phyloP scores from a whole-genome alignment of 1,140 invertebrate species.

The Drosophila ercepeae region DNA sequence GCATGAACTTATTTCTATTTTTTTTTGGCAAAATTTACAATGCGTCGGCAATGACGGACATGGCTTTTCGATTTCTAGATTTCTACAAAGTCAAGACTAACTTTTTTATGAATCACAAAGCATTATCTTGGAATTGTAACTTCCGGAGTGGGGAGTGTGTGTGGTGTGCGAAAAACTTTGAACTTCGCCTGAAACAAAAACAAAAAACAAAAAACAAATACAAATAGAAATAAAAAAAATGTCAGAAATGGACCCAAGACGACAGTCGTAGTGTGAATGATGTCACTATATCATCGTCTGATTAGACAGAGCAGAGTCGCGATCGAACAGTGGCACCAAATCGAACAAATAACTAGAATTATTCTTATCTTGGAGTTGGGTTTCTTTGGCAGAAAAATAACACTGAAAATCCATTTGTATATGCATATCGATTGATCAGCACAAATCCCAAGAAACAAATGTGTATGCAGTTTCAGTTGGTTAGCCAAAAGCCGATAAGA shows the following conservation, averaged over 20 bases:
- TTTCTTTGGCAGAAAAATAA: too few relatives aligned
- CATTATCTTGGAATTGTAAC: conserved; percentile 3
- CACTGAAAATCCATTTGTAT: too few relatives aligned
- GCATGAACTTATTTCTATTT: background rate
- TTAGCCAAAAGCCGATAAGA: conserved; percentile 14
- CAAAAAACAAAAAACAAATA: background rate
- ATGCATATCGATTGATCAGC: conserved; percentile 14
- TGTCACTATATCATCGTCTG: background rate
- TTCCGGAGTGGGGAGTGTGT: too few relatives aligned
- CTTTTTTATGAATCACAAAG: conserved; percentile 13
- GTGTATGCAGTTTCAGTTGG: background rate
- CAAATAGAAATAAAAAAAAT: background rate
- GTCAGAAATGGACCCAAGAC: conserved; percentile 7
- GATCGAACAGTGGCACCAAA: conserved; percentile 23
- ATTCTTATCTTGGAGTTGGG: background rate
- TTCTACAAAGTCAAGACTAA: background rate
- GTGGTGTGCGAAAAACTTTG: conserved; percentile 36
- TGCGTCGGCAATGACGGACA: background rate
- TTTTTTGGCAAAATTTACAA: conserved; percentile 12
- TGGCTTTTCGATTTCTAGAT: background rate
- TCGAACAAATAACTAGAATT: too few relatives aligned
- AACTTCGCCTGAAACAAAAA: conserved; percentile 2
- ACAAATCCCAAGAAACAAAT: conserved; percentile 7
- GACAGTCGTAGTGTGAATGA: conserved; percentile 31
- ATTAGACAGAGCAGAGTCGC: conserved; percentile 16